Base-by-base conservation (phyloP, 2,888 invertebrate genomes). In the Opisthograptis luteolata region DNA sequence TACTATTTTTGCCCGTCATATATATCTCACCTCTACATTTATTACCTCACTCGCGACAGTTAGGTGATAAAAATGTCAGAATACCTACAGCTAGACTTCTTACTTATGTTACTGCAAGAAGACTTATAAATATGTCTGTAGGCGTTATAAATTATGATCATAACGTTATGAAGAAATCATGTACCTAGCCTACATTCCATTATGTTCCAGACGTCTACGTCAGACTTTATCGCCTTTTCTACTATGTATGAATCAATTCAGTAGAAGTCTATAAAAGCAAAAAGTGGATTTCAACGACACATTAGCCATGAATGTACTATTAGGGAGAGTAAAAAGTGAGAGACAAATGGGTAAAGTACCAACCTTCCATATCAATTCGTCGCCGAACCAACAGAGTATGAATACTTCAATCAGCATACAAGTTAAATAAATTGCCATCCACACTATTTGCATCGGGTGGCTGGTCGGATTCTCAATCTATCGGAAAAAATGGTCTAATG, bases 351-450 rank as follows among this genome's bases (percentile, higher is more conserved):
- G 31, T 50, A 34, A 31, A 46, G 27, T 55, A 66, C 62, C 35
- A 63, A 88, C 91, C 84, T 89, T 88, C 75, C 83, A 81, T 66
- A 90, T 90, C 51, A 91, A 75, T 66, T 87, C 88, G 64, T 91
- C 82, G 30, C 91, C 91, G 58, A 86, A 91, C 91, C 90, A 91
- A 68, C 91, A 91, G 36, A 87, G 69, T 68, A 91, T 91, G 66
- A 89, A 91, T 28, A 91, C 87, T 70, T 91, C 91, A 58, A 84
- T 78, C 65, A 91, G 73, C 91, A 91, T 91, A 62, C 91, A 91
- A 39, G 87, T 82, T 56, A 91, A 70, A 66, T 91, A 91, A 55
- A 90, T 83, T 10, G 83, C 82, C 85, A 88, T 88, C 91, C 91
- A 91, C 50, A 82, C 76, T 59, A 91, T 87, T 75, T 91, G 90